These are phyloP conservation scores for Oxyruncus cristatus DNA, from an alignment of 2,113 vertebrate species.

Conservation along the genomic window DNA sequence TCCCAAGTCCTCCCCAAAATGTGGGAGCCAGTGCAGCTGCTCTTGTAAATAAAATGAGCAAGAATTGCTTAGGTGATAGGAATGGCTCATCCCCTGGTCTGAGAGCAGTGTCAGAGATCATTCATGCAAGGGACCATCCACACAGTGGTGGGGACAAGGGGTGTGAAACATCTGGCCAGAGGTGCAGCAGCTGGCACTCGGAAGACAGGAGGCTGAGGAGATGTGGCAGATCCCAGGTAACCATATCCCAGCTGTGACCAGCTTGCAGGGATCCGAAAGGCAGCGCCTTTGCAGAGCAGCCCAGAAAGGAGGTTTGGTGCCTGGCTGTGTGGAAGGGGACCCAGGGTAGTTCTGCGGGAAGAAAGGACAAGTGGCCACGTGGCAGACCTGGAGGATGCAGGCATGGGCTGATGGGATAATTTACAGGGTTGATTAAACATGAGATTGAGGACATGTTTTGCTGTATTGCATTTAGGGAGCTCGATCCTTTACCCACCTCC, in stretches of 20 bases:
- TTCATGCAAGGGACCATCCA: background rate
- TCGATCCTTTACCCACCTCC: background rate
- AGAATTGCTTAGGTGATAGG: background rate
- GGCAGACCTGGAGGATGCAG: background rate
- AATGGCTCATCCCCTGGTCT: background rate
- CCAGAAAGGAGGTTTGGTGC: background rate
- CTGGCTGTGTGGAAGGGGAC: background rate
- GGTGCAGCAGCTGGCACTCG: background rate
- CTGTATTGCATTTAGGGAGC: background rate
- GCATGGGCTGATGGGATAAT: background rate
- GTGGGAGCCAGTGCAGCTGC: background rate
- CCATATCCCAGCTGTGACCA: background rate
- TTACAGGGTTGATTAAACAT: rapidly evolving
- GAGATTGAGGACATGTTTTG: background rate
- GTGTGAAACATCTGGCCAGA: background rate
- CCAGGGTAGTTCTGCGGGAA: rapidly evolving
- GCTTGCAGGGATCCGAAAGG: background rate
- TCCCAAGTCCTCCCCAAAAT: background rate
- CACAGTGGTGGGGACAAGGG: background rate
- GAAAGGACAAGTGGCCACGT: background rate
- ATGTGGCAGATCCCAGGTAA: background rate
- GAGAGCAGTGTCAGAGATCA: background rate
- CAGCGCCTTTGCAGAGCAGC: background rate
- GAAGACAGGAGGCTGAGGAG: background rate
- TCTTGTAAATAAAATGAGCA: background rate